These are phyloP conservation scores for human (Homo sapiens) DNA, from an alignment of 2,113 vertebrate species.

Conservation along the genomic window DNA sequence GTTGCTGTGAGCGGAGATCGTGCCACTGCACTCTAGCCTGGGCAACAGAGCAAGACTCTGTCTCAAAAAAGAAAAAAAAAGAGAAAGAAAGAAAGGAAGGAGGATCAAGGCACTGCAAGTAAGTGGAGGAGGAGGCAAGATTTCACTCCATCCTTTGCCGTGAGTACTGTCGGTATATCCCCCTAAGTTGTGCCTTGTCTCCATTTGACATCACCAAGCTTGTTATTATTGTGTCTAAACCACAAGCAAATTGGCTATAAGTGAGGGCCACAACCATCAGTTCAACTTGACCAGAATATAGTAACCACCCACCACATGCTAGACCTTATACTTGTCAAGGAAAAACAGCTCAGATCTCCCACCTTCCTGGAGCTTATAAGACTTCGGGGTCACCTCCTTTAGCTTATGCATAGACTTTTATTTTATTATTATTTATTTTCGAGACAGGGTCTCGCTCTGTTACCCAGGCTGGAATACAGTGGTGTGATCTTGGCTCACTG, in stretches of 20 bases:
- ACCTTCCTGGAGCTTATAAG: neutral
- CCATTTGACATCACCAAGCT: neutral
- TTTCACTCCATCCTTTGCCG: neutral
- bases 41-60: too few species aligned
- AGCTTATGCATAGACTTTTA: neutral
- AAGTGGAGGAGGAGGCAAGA: neutral
- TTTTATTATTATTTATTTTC: too few species aligned
- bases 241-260: neutral
- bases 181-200: neutral
- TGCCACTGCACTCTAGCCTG: too few species aligned
- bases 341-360: neutral
- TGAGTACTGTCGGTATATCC: too few species aligned
- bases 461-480: too few species aligned
- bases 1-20: too few species aligned
- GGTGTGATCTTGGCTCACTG: too few species aligned
- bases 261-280: neutral
- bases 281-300: neutral
- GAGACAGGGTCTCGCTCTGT: too few species aligned
- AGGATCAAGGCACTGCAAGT: neutral
- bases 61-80: too few species aligned
- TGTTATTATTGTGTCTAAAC: neutral
- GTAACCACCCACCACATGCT: neutral
- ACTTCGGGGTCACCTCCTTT: neutral
- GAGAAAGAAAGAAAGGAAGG: accelerated
- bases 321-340: neutral